A percentile compares a stretch with the other conserved stretches of the same genome.
Conservation (phyloP, 2,888 invertebrate genomes). For the Scaptomyza caliginosa region DNA sequence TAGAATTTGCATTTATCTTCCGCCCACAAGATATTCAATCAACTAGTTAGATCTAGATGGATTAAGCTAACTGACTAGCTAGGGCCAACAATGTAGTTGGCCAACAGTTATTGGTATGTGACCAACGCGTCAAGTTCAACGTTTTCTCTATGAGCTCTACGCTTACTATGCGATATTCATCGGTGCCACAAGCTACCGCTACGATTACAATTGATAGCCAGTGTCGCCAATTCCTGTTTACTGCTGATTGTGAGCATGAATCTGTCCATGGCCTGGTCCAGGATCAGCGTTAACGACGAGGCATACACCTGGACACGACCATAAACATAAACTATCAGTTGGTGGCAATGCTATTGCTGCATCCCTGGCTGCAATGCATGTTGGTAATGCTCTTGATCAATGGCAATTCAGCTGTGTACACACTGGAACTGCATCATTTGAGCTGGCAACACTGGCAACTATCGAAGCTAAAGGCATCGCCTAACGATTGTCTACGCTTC, state of each 20-base stretch:
- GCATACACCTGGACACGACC: constrained; percentile 1
- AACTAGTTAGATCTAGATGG: constrained; percentile 3
- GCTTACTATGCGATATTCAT: constrained; percentile 35
- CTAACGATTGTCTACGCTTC: constrained; percentile 15
- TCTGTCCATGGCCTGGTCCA: background rate
- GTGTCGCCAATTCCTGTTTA: constrained; percentile 19
- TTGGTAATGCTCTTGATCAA: background rate
- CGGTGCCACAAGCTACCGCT: constrained; percentile 48
- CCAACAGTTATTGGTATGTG: constrained; percentile 14
- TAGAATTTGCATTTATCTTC: background rate
- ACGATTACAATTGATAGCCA: constrained; percentile 34
- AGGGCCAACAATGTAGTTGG: background rate
- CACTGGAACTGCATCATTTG: constrained; percentile 36
- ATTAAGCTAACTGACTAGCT: too few relatives aligned
- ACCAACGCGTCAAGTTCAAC: constrained; percentile 1
- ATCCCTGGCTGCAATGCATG: fast-evolving
- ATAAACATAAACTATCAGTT: constrained; percentile 7
- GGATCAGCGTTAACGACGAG: background rate
- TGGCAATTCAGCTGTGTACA: background rate
- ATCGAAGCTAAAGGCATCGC: constrained; percentile 5
- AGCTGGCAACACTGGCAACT: constrained; percentile 40
- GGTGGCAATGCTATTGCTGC: fast-evolving
- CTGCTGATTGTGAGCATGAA: background rate
- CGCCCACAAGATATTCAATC: background rate
- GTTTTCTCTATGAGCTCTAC: constrained; percentile 25